These are phyloP conservation scores for Lepilemur septentrionalis DNA, from an alignment of 2,797 vertebrate genomes.

Conservation along the genomic window DNA sequence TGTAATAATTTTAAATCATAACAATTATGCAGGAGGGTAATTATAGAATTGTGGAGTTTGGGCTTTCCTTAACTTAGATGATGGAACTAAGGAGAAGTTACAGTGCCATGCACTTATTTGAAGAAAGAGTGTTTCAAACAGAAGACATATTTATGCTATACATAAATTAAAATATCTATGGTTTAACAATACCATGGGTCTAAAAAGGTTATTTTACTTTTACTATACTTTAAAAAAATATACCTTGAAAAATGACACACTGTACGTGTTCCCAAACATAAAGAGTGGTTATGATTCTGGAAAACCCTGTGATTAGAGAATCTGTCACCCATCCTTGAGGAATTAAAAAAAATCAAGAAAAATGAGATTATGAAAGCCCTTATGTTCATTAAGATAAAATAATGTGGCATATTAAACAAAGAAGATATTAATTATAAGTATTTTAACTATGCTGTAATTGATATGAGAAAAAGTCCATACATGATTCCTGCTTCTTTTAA, in stretches of 20 bases:
- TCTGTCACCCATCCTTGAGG: background rate
- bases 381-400: background rate
- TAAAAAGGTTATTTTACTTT: background rate
- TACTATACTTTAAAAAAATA: background rate
- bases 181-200: background rate
- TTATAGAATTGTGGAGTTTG: background rate
- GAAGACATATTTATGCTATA: background rate
- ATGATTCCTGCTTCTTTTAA: background rate
- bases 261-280: background rate
- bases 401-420: background rate
- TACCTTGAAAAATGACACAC: background rate
- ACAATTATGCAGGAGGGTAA: background rate
- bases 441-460: background rate
- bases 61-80: background rate
- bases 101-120: background rate
- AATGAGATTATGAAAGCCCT: background rate
- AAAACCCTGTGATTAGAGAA: background rate
- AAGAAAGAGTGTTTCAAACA: background rate
- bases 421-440: background rate
- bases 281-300: background rate
- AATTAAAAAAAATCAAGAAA: background rate
- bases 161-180: background rate
- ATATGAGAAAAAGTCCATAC: background rate
- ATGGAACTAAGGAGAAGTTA: background rate
- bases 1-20: background rate